These are phyloP conservation scores for Nasonia oneida DNA, from an alignment of 2,888 invertebrate species.

Conservation along the genomic window DNA sequence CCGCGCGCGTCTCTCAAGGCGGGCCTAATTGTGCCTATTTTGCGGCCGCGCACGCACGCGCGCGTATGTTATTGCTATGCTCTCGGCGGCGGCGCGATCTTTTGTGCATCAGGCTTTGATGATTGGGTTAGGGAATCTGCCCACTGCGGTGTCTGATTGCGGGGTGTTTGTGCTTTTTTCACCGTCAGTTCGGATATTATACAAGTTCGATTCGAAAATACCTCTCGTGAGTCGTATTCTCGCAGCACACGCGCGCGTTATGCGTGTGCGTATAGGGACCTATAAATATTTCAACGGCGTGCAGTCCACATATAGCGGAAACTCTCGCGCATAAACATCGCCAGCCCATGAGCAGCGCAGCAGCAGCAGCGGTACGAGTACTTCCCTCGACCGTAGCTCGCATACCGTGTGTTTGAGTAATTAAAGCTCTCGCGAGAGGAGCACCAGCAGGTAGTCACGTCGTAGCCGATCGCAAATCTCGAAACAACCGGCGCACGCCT, in stretches of 20 bases:
- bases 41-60: background rate
- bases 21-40: slow-evolving; percentile 32
- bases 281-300: slow-evolving; percentile 28
- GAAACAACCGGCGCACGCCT: slow-evolving; percentile 42
- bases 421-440: slow-evolving; percentile 31
- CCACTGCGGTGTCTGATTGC: too few species aligned
- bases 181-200: too few species aligned
- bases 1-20: background rate
- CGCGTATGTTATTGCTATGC: background rate
- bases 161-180: too few species aligned
- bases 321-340: slow-evolving; percentile 2
- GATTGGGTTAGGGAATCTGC: too few species aligned
- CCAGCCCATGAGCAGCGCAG: background rate
- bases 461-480: slow-evolving; percentile 51
- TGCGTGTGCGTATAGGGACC: background rate
- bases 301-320: slow-evolving; percentile 23
- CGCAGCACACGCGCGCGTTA: background rate
- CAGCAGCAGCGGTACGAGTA: background rate
- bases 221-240: background rate
- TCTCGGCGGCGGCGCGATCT: too few species aligned
- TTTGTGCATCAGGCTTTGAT: too few species aligned
- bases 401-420: slow-evolving; percentile 31
- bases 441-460: background rate
- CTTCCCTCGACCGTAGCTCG: background rate
- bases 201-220: background rate